These are phyloP conservation scores for Taenioides sp. DNA, from an alignment of 2,797 vertebrate species.

Conservation along the genomic window DNA sequence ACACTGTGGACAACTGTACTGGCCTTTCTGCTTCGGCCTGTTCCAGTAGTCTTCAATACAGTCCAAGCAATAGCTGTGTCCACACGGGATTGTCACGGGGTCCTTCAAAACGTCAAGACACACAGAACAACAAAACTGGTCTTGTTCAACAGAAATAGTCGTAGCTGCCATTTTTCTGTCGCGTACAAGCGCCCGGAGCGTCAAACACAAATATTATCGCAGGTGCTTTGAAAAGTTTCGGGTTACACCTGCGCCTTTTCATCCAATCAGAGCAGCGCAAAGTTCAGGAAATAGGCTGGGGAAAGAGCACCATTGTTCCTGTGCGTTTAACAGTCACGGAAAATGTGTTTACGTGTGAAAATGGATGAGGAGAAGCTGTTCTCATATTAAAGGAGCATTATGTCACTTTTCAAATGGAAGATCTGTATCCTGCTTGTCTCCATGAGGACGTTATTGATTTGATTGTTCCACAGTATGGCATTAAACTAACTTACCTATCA, in stretches of 20 bases:
- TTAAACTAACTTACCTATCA: too few species aligned
- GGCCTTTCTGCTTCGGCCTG: constrained; percentile 59
- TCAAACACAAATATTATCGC: constrained; percentile 32
- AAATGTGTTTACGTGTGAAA: background rate
- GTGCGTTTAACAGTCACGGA: background rate
- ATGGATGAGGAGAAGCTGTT: too few species aligned
- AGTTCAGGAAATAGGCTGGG: background rate
- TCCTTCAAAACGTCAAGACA: constrained; percentile 74
- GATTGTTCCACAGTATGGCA: too few species aligned
- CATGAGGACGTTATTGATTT: too few species aligned
- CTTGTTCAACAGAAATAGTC: constrained; percentile 75
- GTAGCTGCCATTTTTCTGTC: constrained; percentile 64
- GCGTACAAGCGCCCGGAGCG: constrained; percentile 10
- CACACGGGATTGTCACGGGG: constrained; percentile 78
- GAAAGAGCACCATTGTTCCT: too few species aligned
- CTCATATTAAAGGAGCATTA: too few species aligned
- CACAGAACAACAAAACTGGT: constrained; percentile 75
- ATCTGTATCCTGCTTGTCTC: too few species aligned
- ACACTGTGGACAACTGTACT: constrained; percentile 78
- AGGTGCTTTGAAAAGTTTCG: constrained; percentile 46
- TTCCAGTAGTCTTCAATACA: constrained; percentile 80
- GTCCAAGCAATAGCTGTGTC: constrained; percentile 75
- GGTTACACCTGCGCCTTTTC: constrained; percentile 51
- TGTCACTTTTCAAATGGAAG: too few species aligned
- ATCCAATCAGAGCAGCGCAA: constrained; percentile 53